Conservation (phyloP, 2,797 vertebrate genomes). For the Gobio occitaniae region DNA sequence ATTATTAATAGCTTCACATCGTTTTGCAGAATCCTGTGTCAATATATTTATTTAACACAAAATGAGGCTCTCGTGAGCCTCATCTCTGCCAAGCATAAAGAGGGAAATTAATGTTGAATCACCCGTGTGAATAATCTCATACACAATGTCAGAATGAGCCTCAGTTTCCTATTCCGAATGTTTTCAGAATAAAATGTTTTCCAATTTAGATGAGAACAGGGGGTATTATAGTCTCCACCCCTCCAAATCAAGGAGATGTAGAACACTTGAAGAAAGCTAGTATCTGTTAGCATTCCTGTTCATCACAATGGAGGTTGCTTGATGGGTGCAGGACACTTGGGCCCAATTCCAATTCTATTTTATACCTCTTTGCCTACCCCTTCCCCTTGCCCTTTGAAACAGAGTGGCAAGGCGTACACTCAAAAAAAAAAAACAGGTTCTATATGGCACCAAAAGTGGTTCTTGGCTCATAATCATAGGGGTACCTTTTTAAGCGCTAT, state of each 20-base stretch:
- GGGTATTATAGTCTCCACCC: background rate
- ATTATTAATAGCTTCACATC: conserved; percentile 52
- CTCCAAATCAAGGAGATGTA: background rate
- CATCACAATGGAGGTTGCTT: conserved; percentile 5
- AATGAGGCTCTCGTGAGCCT: conserved; percentile 54
- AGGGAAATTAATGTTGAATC: conserved; percentile 58
- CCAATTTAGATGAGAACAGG: background rate
- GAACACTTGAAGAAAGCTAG: background rate
- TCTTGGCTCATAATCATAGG: too few relatives aligned
- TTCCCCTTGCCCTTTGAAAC: too few relatives aligned
- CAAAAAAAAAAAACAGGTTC: too few relatives aligned
- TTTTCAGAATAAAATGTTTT: conserved; percentile 62
- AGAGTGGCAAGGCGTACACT: too few relatives aligned
- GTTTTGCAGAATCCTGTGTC: conserved; percentile 25
- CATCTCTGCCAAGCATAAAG: conserved; percentile 59
- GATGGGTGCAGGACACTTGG: background rate
- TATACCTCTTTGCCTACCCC: too few relatives aligned
- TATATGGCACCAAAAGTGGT: too few relatives aligned
- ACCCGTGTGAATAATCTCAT: conserved; percentile 54
- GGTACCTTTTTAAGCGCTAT: too few relatives aligned
- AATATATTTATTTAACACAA: conserved; percentile 55
- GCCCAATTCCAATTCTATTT: too few relatives aligned
- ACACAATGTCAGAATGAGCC: conserved; percentile 65
- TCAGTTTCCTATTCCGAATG: conserved; percentile 65
- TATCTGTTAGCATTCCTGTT: background rate